These are phyloP conservation scores for Turritopsis rubra DNA, from an alignment of 30 jellyfish, hydroid and myxozoan genomes.

Conservation along the genomic window DNA sequence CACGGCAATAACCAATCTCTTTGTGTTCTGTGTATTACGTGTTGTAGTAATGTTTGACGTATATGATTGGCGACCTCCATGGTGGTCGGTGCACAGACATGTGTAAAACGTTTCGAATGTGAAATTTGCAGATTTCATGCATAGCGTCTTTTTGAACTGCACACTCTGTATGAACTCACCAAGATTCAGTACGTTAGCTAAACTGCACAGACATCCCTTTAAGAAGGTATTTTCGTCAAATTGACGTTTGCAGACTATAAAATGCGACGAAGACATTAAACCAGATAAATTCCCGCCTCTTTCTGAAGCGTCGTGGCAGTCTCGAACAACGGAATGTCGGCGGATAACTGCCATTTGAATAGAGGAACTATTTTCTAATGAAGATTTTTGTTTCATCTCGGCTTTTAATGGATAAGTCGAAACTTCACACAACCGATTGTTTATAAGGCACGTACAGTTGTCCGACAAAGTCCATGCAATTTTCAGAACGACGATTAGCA, in stretches of 20 bases:
- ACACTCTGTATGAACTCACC: neutral
- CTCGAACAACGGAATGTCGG: neutral
- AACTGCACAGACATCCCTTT: neutral
- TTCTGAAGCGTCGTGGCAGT: neutral
- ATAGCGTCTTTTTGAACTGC: neutral
- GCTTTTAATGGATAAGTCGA: no score
- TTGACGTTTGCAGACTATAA: neutral
- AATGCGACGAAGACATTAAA: neutral
- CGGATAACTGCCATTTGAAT: neutral
- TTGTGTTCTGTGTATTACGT: neutral
- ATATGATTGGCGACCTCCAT: neutral
- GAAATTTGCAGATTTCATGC: neutral
- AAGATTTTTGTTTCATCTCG: neutral
- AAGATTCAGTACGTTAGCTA: neutral
- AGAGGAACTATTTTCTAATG: neutral
- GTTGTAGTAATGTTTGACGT: neutral
- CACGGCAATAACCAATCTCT: neutral
- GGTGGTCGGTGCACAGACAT: neutral
- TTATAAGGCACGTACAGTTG: neutral
- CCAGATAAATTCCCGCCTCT: neutral
- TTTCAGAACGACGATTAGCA: neutral
- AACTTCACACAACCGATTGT: neutral
- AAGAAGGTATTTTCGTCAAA: neutral
- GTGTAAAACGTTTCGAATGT: neutral
- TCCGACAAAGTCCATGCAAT: neutral